Evolutionary conservation across 2,888 invertebrate species (phyloP).

Genomic region (Parnassius apollo): DNA sequence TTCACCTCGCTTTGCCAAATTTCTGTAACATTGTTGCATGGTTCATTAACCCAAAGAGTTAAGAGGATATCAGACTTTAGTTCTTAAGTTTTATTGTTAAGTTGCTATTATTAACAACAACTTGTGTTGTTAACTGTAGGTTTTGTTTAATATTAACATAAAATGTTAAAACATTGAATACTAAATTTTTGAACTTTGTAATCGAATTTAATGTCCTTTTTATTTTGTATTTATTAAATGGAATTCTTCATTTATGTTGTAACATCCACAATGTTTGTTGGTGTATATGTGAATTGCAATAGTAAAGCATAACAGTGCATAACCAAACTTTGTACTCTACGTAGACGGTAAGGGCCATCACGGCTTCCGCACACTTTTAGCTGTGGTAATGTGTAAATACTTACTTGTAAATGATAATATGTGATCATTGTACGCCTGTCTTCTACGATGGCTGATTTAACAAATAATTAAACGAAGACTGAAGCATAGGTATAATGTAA

Average conservation of each 20-base stretch:
- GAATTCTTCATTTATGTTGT: too few species aligned
- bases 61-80: conserved; percentile 61
- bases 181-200: neutral
- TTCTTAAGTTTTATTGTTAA: conserved; percentile 47
- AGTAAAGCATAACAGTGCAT: too few species aligned
- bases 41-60: conserved; percentile 72
- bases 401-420: conserved; percentile 6
- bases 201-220: too few species aligned
- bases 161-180: neutral
- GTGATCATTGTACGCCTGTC: conserved; percentile 37
- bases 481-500: conserved; percentile 77
- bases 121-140: neutral
- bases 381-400: conserved; percentile 17
- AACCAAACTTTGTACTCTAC: too few species aligned
- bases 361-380: conserved; percentile 11
- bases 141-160: neutral
- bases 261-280: too few species aligned
- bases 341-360: too few species aligned
- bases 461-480: conserved; percentile 78
- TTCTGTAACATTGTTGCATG: conserved; percentile 55
- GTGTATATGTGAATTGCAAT: too few species aligned
- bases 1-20: conserved; percentile 64
- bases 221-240: too few species aligned
- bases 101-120: conserved; percentile 26
- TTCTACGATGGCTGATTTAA: conserved; percentile 66